Percentiles rank a stretch among this genome's conserved stretches.
Evolutionary conservation across 2,888 invertebrate genomes (phyloP).

Genomic region (Pristionchus exspectatus): DNA sequence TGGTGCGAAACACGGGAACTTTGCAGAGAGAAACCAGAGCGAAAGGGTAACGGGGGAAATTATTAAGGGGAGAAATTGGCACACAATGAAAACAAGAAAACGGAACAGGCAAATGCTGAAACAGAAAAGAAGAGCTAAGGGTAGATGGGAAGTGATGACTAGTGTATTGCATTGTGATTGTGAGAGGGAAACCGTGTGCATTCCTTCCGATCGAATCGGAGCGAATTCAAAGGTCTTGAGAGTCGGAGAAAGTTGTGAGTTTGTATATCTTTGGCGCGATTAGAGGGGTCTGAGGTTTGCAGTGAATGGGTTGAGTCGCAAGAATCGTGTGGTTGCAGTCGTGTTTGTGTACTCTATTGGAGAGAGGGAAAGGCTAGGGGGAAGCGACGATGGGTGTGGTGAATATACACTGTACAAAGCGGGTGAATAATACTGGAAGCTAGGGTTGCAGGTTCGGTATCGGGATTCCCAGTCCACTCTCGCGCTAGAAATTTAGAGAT

Average conservation of each 20-base stretch:
- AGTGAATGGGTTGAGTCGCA: slow-evolving; percentile 23
- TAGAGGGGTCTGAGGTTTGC: background rate
- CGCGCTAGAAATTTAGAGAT: no score
- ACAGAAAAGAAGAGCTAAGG: slow-evolving; percentile 38
- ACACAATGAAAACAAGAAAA: background rate
- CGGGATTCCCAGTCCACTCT: no score
- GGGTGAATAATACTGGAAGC: slow-evolving; percentile 7
- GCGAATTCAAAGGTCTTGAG: background rate
- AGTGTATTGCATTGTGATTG: slow-evolving; percentile 47
- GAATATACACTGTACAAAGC: slow-evolving; percentile 49
- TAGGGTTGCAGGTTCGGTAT: no score
- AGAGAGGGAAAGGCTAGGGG: background rate
- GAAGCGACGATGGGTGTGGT: background rate
- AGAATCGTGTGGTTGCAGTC: slow-evolving; percentile 19
- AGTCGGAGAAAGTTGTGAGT: slow-evolving; percentile 13
- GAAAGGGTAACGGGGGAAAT: slow-evolving; percentile 43
- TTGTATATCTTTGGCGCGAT: slow-evolving; percentile 1
- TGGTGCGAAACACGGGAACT: slow-evolving; percentile 18
- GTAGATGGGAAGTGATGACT: slow-evolving; percentile 19
- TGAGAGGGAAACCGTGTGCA: background rate
- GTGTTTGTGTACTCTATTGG: slow-evolving; percentile 38
- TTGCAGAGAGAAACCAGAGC: slow-evolving; percentile 20
- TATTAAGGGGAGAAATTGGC: slow-evolving; percentile 33
- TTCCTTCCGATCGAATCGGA: background rate
- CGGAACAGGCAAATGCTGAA: slow-evolving; percentile 32